Conservation (phyloP, 2,888 invertebrate species). For the Diachrysia chrysitis region DNA sequence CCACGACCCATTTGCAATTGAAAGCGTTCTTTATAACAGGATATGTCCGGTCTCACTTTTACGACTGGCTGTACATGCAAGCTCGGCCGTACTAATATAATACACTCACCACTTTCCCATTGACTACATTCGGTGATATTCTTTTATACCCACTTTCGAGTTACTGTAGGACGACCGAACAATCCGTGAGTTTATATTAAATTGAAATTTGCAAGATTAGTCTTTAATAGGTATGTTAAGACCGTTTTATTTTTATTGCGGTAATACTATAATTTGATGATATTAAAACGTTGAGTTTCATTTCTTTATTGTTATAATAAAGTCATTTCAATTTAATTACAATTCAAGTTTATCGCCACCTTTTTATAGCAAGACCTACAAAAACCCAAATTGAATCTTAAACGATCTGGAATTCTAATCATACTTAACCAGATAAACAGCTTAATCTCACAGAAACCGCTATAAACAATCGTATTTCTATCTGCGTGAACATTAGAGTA, state of each 20-base stretch:
- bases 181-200: background rate
- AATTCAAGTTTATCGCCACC: slow-evolving; percentile 31
- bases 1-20: slow-evolving; percentile 86
- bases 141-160: slow-evolving; percentile 15
- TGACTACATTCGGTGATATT: slow-evolving; percentile 26
- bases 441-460: slow-evolving; percentile 57
- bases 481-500: slow-evolving; percentile 60
- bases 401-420: slow-evolving; percentile 55
- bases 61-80: slow-evolving; percentile 66
- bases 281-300: background rate
- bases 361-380: slow-evolving; percentile 39
- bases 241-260: background rate
- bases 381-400: slow-evolving; percentile 53
- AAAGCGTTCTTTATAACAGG: slow-evolving; percentile 85
- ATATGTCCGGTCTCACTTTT: slow-evolving; percentile 83
- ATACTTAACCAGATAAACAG: slow-evolving; percentile 54
- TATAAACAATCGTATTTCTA: slow-evolving; percentile 64
- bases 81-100: slow-evolving; percentile 42
- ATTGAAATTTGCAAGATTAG: background rate
- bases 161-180: background rate
- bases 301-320: background rate
- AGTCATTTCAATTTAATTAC: slow-evolving; percentile 3
- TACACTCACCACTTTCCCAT: slow-evolving; percentile 47
- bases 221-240: background rate
- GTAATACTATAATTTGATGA: background rate